Evolutionary conservation across 2,797 vertebrate genomes (phyloP).

Genomic region (Zalophus californianus): DNA sequence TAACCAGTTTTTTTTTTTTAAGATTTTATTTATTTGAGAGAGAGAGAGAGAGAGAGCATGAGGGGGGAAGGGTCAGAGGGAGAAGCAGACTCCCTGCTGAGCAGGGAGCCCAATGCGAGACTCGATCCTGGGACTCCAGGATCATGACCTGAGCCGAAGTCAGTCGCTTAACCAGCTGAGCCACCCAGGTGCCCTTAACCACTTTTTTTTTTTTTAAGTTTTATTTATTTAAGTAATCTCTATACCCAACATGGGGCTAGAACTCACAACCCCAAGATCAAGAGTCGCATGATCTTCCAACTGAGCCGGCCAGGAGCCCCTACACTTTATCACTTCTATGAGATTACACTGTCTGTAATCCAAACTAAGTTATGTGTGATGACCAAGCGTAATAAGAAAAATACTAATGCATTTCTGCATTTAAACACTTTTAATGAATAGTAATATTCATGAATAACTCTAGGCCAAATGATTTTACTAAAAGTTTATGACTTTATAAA

Average conservation of each 20-base stretch:
- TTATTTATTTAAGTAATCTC: not conserved
- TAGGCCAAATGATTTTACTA: slow-evolving; percentile 25
- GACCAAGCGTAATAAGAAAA: slow-evolving; percentile 49
- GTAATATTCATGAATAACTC: not conserved
- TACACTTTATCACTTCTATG: slow-evolving; percentile 43
- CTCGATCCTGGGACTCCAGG: no score
- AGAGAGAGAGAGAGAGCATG: no score
- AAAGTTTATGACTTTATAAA: not conserved
- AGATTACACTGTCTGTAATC: slow-evolving; percentile 48
- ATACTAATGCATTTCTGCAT: not conserved
- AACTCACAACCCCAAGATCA: not conserved
- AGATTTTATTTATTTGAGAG: no score
- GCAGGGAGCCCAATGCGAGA: no score
- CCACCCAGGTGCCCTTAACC: not conserved
- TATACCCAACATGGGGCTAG: not conserved
- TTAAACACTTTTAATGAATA: slow-evolving; percentile 52
- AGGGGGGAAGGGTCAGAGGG: no score
- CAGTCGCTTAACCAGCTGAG: no score
- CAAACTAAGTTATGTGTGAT: slow-evolving; percentile 13
- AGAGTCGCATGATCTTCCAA: not conserved
- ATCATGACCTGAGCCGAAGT: no score
- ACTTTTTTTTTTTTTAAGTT: not conserved
- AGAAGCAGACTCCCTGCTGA: no score
- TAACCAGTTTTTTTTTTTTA: not conserved
- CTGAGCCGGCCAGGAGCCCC: not conserved